These are phyloP conservation scores for Ecliptopera silaceata DNA, from an alignment of 2,888 invertebrate species.

Conservation along the genomic window DNA sequence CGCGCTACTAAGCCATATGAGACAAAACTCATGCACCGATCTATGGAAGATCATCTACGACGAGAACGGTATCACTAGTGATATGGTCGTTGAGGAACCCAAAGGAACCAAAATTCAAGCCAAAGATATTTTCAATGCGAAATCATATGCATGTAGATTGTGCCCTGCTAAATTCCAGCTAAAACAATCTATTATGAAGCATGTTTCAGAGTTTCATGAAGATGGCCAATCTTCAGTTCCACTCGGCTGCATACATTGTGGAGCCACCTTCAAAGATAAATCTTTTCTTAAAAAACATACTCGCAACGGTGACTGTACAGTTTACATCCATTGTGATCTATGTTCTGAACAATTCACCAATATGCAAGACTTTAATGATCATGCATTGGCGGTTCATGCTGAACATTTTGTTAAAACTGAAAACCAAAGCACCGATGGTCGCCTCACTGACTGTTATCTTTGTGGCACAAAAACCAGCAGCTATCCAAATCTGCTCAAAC, in stretches of 20 bases:
- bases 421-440: slow-evolving; percentile 69
- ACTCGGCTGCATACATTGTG: slow-evolving; percentile 72
- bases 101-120: slow-evolving; percentile 65
- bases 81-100: slow-evolving; percentile 71
- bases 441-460: slow-evolving; percentile 79
- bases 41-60: slow-evolving; percentile 79
- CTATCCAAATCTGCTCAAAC: slow-evolving; percentile 83
- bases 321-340: slow-evolving; percentile 80
- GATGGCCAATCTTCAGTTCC: slow-evolving; percentile 74
- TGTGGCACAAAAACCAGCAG: slow-evolving; percentile 81
- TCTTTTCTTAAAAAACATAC: slow-evolving; percentile 74
- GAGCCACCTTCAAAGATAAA: slow-evolving; percentile 72
- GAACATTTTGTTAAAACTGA: slow-evolving; percentile 71
- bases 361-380: slow-evolving; percentile 77
- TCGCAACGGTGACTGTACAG: slow-evolving; percentile 82
- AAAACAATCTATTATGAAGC: slow-evolving; percentile 80
- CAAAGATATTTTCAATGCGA: slow-evolving; percentile 78
- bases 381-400: slow-evolving; percentile 72
- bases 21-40: slow-evolving; percentile 75
- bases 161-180: slow-evolving; percentile 79
- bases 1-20: slow-evolving; percentile 78
- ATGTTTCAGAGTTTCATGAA: slow-evolving; percentile 76
- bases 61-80: slow-evolving; percentile 76
- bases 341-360: slow-evolving; percentile 74
- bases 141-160: slow-evolving; percentile 77